Conservation (phyloP, 2,797 vertebrate species). For the Pangasius krempfi region DNA sequence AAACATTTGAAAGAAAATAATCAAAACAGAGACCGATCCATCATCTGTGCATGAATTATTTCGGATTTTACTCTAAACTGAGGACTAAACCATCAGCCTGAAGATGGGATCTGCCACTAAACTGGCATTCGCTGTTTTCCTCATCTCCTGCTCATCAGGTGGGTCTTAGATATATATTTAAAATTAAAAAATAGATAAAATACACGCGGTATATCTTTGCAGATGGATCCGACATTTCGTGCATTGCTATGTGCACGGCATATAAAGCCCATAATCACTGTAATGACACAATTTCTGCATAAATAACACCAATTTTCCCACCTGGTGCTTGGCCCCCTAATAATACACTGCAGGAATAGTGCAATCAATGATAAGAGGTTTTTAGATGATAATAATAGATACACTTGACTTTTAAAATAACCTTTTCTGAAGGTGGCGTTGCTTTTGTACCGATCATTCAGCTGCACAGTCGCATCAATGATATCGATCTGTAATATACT, state of each 20-base stretch:
- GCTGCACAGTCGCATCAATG: neutral
- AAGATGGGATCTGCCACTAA: conserved; percentile 96
- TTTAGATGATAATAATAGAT: neutral
- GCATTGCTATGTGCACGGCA: neutral
- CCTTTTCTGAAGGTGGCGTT: neutral
- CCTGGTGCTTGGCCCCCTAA: neutral
- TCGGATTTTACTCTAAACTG: conserved; percentile 52
- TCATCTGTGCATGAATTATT: conserved; percentile 12
- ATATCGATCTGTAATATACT: neutral
- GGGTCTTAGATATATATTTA: conserved; percentile 67
- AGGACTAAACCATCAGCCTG: conserved; percentile 63
- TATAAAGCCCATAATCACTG: no score
- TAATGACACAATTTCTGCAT: neutral
- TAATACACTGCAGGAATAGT: neutral
- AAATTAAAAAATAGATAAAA: neutral
- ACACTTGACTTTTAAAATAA: neutral
- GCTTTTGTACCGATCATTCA: neutral
- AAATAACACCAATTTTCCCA: neutral
- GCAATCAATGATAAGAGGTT: neutral
- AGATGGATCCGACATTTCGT: no score
- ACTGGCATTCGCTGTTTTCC: conserved; percentile 96
- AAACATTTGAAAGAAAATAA: neutral
- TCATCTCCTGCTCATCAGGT: conserved; percentile 98
- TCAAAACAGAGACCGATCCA: neutral
- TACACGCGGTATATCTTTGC: neutral